Percentiles rank a stretch among this genome's conserved stretches.
Evolutionary conservation across 2,888 invertebrate species (phyloP).

Genomic region (Helicoverpa assulta): DNA sequence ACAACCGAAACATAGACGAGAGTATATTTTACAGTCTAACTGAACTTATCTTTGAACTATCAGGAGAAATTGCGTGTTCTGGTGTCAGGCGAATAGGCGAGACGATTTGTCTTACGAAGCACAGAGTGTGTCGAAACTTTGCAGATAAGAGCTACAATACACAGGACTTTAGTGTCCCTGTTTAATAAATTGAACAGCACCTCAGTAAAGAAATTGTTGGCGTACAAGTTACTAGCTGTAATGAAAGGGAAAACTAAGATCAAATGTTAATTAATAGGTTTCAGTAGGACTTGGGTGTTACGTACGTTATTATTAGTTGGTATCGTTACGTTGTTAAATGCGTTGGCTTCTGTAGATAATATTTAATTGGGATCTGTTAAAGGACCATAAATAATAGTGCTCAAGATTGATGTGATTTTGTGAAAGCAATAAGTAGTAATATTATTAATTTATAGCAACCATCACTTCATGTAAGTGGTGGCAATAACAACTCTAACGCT

Average conservation of each 20-base stretch:
- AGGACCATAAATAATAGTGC: background rate
- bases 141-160: slow-evolving; percentile 59
- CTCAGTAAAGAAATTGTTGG: slow-evolving; percentile 41
- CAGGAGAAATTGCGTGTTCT: slow-evolving; percentile 76
- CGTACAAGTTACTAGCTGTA: slow-evolving; percentile 24
- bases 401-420: slow-evolving; percentile 12
- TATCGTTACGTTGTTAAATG: background rate
- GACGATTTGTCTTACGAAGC: slow-evolving; percentile 75
- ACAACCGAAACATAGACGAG: slow-evolving; percentile 60
- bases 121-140: slow-evolving; percentile 68
- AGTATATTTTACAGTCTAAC: slow-evolving; percentile 66
- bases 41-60: slow-evolving; percentile 74
- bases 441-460: slow-evolving; percentile 25
- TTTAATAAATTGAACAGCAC: slow-evolving; percentile 59
- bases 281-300: slow-evolving; percentile 11
- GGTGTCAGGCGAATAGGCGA: slow-evolving; percentile 70
- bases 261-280: slow-evolving; percentile 21
- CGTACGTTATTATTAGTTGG: slow-evolving; percentile 1
- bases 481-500: slow-evolving; percentile 21
- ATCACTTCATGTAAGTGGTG: slow-evolving; percentile 15
- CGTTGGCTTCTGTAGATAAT: slow-evolving; percentile 4
- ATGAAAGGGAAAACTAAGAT: slow-evolving; percentile 48
- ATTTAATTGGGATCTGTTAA: background rate
- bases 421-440: slow-evolving; percentile 1
- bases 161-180: slow-evolving; percentile 45